phyloP scores from a whole-genome alignment of 2,113 vertebrate genomes.

The Electrona antarctica region DNA sequence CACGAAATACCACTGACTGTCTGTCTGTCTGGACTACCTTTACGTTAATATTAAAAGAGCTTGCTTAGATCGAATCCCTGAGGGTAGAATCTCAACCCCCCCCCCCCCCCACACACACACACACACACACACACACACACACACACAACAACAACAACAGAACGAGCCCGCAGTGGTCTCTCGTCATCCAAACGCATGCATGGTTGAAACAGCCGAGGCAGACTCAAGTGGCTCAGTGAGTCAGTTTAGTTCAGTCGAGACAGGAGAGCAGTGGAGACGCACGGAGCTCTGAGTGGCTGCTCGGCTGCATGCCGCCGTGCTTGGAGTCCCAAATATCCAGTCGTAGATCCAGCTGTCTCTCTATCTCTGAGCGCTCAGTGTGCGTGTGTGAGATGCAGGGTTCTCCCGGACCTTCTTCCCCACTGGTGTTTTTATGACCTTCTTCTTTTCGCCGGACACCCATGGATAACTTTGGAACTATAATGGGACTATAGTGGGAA shows the following conservation, averaged over 20 bases:
- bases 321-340: too few species aligned
- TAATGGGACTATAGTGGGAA: conserved; percentile 52
- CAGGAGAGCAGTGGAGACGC: neutral
- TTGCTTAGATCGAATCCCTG: too few species aligned
- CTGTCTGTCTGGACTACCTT: too few species aligned
- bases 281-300: too few species aligned
- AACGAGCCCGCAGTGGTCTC: neutral
- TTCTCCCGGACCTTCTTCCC: neutral
- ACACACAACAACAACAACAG: neutral
- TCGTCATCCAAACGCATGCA: neutral
- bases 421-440: neutral
- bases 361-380: too few species aligned
- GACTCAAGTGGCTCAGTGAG: neutral
- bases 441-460: conserved; percentile 9
- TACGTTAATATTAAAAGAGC: too few species aligned
- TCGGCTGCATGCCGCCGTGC: too few species aligned
- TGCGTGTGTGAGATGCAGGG: neutral
- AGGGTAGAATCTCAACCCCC: neutral
- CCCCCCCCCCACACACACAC: conserved; percentile 36
- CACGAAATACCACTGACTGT: too few species aligned
- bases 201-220: neutral
- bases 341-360: too few species aligned
- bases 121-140: conserved; percentile 1
- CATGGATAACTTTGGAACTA: conserved; percentile 50
- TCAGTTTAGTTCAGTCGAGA: neutral